Evolutionary conservation across 1,140 invertebrate species (phyloP).

Genomic region (Aradophagus sp.): DNA sequence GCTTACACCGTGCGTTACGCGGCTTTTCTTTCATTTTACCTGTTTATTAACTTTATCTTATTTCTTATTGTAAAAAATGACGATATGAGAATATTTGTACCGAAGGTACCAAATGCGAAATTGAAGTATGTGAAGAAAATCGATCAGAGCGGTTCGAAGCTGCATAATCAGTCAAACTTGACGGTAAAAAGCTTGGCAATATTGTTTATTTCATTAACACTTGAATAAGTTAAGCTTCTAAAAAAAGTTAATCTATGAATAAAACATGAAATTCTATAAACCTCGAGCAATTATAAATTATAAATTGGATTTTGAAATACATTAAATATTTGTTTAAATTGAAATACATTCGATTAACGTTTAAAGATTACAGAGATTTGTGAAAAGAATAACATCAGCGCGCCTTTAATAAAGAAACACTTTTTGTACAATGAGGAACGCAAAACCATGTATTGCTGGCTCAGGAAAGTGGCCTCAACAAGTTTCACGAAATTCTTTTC

Average conservation of each 20-base stretch:
- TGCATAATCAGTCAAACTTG: slow-evolving; percentile 1
- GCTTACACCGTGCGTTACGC: slow-evolving; percentile 33
- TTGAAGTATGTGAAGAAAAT: slow-evolving; percentile 26
- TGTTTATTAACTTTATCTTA: slow-evolving; percentile 35
- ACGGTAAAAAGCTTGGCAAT: too few relatives aligned
- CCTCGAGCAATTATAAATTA: too few relatives aligned
- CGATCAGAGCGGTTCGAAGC: not conserved
- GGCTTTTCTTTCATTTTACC: slow-evolving; percentile 26
- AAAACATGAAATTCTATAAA: too few relatives aligned
- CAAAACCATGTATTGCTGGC: slow-evolving; percentile 71
- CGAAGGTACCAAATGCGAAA: slow-evolving; percentile 17
- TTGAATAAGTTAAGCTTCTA: too few relatives aligned
- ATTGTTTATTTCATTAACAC: not conserved
- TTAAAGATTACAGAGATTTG: slow-evolving; percentile 58
- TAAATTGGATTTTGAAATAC: not conserved
- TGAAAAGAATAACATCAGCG: slow-evolving; percentile 64
- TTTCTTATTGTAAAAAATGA: slow-evolving; percentile 38
- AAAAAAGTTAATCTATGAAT: too few relatives aligned
- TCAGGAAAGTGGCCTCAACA: slow-evolving; percentile 71
- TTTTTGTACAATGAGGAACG: slow-evolving; percentile 67
- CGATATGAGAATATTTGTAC: slow-evolving; percentile 29
- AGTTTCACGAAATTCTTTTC: slow-evolving; percentile 71
- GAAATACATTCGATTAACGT: slow-evolving; percentile 6
- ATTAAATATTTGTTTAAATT: slow-evolving; percentile 17
- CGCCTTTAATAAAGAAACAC: slow-evolving; percentile 59